phyloP scores from a whole-genome alignment of 2,888 invertebrate genomes.

The Acanthoscelides obtectus region DNA sequence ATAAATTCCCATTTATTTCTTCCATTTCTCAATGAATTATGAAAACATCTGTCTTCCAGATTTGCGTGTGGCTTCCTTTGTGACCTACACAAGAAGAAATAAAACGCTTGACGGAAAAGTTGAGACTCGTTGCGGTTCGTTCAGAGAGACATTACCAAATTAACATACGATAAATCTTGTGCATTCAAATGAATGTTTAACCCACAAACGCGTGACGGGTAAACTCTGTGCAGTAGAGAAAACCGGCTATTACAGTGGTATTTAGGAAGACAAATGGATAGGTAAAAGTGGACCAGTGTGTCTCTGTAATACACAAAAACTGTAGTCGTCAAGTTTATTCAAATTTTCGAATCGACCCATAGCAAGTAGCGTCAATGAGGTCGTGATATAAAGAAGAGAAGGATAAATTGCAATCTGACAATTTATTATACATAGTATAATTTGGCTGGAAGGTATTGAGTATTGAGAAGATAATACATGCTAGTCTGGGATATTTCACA shows the following conservation, averaged over 20 bases:
- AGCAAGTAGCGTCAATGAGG: not conserved
- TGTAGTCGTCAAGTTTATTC: not conserved
- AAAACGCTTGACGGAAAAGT: not conserved
- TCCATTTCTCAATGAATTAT: too few species aligned
- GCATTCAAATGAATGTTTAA: not conserved
- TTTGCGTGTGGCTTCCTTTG: too few species aligned
- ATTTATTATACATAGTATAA: too few species aligned
- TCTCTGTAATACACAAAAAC: not conserved
- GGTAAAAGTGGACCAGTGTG: not conserved
- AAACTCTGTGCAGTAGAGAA: not conserved
- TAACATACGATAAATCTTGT: not conserved
- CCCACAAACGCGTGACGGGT: not conserved
- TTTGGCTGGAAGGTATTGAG: too few species aligned
- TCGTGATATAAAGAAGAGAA: not conserved
- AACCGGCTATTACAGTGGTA: not conserved
- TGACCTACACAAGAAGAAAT: too few species aligned
- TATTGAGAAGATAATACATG: too few species aligned
- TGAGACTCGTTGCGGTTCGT: not conserved
- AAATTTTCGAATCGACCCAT: not conserved
- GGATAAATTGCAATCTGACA: too few species aligned
- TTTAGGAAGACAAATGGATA: not conserved
- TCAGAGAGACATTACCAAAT: not conserved
- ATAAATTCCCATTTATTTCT: too few species aligned
- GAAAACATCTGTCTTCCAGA: too few species aligned
- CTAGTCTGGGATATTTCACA: too few species aligned